Evolutionary conservation across 2,113 vertebrate genomes (phyloP).

Genomic region (Panurus biarmicus): DNA sequence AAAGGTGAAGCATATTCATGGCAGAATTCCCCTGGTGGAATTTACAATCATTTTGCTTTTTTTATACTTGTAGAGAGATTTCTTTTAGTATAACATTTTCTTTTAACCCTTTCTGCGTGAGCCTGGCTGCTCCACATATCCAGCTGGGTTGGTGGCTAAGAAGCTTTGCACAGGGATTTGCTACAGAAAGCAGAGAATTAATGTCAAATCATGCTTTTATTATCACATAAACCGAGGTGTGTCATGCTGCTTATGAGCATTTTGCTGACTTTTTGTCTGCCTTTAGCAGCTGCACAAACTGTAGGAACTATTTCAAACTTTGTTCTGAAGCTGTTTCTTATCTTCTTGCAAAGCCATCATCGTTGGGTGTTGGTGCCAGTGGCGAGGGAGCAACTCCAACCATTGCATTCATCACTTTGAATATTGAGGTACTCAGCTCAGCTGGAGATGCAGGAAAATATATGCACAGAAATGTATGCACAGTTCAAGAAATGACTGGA

Average conservation of each 20-base stretch:
- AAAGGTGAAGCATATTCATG: constrained; percentile 92
- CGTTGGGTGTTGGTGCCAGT: accelerated
- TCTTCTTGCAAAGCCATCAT: background rate
- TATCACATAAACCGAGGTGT: background rate
- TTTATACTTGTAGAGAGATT: constrained; percentile 68
- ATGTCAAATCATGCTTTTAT: background rate
- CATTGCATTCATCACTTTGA: background rate
- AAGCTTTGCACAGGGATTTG: background rate
- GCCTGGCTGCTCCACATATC: background rate
- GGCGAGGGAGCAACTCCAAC: accelerated
- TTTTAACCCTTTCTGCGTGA: constrained; percentile 71
- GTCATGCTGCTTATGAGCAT: accelerated
- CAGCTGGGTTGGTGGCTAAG: background rate
- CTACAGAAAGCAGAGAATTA: background rate
- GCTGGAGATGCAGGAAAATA: background rate
- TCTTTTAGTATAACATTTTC: constrained; percentile 58
- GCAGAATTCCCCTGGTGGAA: constrained; percentile 80
- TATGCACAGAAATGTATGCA: background rate
- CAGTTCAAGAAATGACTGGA: background rate
- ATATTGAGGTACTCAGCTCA: background rate
- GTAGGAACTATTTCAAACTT: background rate
- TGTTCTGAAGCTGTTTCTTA: background rate
- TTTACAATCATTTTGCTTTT: constrained; percentile 89
- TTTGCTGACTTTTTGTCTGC: background rate
- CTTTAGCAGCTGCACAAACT: background rate